These are phyloP conservation scores for Silurus aristotelis DNA, from an alignment of 2,797 vertebrate genomes.

Conservation along the genomic window DNA sequence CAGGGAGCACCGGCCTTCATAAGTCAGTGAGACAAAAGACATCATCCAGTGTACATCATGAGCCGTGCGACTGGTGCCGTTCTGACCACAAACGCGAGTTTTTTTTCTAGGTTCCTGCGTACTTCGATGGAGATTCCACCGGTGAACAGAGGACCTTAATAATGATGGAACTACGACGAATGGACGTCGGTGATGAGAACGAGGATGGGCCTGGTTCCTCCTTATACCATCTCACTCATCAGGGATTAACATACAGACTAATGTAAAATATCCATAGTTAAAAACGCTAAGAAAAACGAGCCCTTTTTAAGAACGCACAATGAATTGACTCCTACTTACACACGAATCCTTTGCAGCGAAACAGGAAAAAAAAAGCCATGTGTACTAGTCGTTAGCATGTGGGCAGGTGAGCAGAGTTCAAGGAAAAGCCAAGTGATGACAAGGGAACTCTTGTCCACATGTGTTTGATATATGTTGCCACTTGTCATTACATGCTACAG, in stretches of 20 bases:
- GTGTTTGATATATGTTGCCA: not conserved
- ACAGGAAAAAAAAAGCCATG: not conserved
- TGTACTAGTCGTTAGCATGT: not conserved
- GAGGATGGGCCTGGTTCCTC: too few relatives aligned
- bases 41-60: too few relatives aligned
- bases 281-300: not conserved
- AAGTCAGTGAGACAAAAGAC: too few relatives aligned
- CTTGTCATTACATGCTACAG: not conserved
- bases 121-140: too few relatives aligned
- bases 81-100: too few relatives aligned
- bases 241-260: too few relatives aligned
- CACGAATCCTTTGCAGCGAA: not conserved
- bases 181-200: too few relatives aligned
- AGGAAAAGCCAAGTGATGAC: not conserved
- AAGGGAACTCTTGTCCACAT: not conserved
- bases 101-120: not conserved
- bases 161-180: too few relatives aligned
- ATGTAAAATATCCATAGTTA: not conserved
- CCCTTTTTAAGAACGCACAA: not conserved
- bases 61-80: too few relatives aligned
- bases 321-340: not conserved
- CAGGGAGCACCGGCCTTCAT: too few relatives aligned
- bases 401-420: slow-evolving; percentile 6
- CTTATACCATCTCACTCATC: too few relatives aligned
- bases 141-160: too few relatives aligned